These are phyloP conservation scores for Notechis scutatus DNA, from an alignment of 2,113 vertebrate species.

Conservation along the genomic window DNA sequence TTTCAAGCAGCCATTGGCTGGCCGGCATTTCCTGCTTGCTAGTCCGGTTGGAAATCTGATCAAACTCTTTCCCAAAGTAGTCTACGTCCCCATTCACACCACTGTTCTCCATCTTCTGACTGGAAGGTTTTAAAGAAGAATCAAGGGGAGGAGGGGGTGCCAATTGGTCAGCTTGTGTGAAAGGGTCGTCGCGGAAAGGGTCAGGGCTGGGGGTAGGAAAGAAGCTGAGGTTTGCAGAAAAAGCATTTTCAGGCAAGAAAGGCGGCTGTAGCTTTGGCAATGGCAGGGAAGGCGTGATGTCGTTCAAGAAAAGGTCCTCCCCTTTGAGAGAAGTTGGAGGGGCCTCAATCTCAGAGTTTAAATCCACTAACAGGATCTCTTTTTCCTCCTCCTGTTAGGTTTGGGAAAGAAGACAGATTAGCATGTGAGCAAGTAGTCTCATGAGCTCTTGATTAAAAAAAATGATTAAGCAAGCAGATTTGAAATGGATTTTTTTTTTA, in stretches of 20 bases:
- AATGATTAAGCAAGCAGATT: conserved; percentile 8
- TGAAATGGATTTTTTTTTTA: neutral
- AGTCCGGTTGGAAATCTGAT: conserved; percentile 79
- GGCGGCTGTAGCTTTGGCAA: conserved; percentile 70
- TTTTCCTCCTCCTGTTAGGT: conserved; percentile 87
- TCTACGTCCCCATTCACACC: conserved; percentile 73
- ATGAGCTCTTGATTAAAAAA: conserved; percentile 8
- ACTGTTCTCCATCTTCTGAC: conserved; percentile 66
- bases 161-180: conserved; percentile 69
- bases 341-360: conserved; percentile 91
- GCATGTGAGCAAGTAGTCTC: conserved; percentile 16
- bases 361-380: conserved; percentile 94
- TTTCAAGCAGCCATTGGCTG: conserved; percentile 75
- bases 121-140: conserved; percentile 62
- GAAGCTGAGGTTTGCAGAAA: conserved; percentile 82
- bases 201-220: conserved; percentile 88
- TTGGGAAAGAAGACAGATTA: conserved; percentile 73
- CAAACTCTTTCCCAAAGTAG: conserved; percentile 77
- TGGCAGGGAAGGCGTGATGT: conserved; percentile 72
- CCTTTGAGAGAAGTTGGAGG: conserved; percentile 89
- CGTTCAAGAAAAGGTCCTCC: conserved; percentile 77
- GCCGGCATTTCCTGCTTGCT: conserved; percentile 76
- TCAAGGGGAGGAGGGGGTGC: conserved; percentile 64
- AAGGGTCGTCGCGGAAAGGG: conserved; percentile 90
- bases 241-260: conserved; percentile 75